Conservation (phyloP, 2,113 vertebrate genomes). For the Phasianus colchicus region DNA sequence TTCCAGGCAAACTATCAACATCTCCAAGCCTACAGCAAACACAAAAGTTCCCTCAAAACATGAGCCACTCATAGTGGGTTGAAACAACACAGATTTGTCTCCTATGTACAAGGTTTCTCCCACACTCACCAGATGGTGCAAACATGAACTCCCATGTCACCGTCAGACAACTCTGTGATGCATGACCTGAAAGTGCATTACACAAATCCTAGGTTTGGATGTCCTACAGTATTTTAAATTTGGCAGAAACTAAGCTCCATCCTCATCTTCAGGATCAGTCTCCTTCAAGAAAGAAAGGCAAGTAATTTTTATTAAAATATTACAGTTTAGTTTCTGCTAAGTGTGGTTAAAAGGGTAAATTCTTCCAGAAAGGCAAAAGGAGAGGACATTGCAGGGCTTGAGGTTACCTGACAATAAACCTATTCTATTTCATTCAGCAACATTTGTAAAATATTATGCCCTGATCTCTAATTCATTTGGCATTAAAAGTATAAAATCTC, state of each 20-base stretch:
- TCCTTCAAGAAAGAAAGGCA: not conserved
- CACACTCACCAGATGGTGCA: not conserved
- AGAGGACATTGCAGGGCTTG: not conserved
- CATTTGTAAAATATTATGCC: not conserved
- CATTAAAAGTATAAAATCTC: not conserved
- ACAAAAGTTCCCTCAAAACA: not conserved
- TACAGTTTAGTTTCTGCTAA: not conserved
- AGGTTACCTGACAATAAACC: not conserved
- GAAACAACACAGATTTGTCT: not conserved
- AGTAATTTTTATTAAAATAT: not conserved
- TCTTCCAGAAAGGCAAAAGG: not conserved
- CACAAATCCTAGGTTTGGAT: not conserved
- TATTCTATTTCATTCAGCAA: not conserved
- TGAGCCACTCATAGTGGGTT: not conserved
- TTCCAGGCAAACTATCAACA: not conserved
- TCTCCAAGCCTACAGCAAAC: not conserved
- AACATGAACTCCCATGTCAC: not conserved
- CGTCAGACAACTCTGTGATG: rapidly evolving
- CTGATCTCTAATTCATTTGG: not conserved
- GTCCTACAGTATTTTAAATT: not conserved
- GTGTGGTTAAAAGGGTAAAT: not conserved
- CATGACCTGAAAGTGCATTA: not conserved
- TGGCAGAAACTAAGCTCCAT: not conserved
- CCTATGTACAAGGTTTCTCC: not conserved
- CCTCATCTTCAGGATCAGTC: not conserved